These are phyloP conservation scores for Ramazzottius varieornatus DNA, from an alignment of 2,888 invertebrate genomes.

Conservation along the genomic window DNA sequence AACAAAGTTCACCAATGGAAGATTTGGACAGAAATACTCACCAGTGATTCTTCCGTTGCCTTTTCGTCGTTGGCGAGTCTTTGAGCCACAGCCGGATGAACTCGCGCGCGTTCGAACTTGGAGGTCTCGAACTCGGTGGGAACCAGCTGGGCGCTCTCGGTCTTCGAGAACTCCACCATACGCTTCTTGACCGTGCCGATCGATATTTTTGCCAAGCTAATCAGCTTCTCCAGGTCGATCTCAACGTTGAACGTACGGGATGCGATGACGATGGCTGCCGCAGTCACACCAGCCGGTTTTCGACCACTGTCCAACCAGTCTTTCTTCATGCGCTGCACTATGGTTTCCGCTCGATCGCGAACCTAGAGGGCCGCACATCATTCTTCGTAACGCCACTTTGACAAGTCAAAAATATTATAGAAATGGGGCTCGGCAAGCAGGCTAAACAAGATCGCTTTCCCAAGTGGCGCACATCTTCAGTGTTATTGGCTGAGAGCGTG, in stretches of 20 bases:
- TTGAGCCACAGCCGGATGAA: too few relatives aligned
- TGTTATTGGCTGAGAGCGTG: too few relatives aligned
- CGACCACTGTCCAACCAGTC: background rate
- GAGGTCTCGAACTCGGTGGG: background rate
- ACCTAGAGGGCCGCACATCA: background rate
- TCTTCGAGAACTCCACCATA: background rate
- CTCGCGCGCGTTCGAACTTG: background rate
- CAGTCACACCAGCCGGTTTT: background rate
- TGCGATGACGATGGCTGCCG: background rate
- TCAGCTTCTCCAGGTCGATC: background rate
- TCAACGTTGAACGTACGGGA: background rate
- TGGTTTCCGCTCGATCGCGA: background rate
- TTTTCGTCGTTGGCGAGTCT: too few relatives aligned
- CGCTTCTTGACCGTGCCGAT: background rate
- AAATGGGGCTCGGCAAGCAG: too few relatives aligned
- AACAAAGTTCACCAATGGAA: too few relatives aligned
- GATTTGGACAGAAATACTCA: too few relatives aligned
- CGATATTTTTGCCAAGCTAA: background rate
- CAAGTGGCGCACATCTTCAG: too few relatives aligned
- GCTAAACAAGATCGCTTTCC: too few relatives aligned
- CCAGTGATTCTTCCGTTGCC: too few relatives aligned
- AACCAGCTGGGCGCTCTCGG: background rate
- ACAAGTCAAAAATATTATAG: too few relatives aligned
- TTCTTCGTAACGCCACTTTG: too few relatives aligned
- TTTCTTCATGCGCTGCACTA: background rate